Evolutionary conservation across 1,140 invertebrate species (phyloP), one percentile per base, ranked within the genome.

Genomic region (Macrobrachium nipponense): DNA sequence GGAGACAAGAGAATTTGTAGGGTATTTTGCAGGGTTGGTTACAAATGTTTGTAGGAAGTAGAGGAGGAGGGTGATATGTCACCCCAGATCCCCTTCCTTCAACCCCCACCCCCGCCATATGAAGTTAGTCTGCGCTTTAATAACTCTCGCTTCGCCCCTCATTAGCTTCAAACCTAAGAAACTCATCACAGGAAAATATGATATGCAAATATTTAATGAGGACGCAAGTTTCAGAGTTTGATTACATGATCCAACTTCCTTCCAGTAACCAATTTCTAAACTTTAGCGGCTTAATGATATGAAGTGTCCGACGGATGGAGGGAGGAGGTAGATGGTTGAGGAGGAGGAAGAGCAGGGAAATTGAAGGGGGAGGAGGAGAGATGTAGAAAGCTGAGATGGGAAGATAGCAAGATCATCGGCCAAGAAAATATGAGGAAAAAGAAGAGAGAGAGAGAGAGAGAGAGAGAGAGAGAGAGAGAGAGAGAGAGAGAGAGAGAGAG

Each of bases 151-250:
- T 70, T 70, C 68, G 36, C 68, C 36, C 68, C 68, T 70, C 68
- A 70, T 70, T 70, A 70, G 68, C 23, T 70, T 43, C 68, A 23
- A 43, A 43, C 23, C 68, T 70, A 70, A 70, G 68, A 43, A 70
- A 70, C 68, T 70, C 68, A 70, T 70, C 68, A 70, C n/a, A 70
- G 68, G 68, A 70, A 70, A 70, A 70, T 70, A 70, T 70, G 68
- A 70, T 70, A 70, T 70, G 68, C 68, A 70, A 70, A 70, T 70
- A 70, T 70, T 70, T 70, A 70, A 70, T 70, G 68, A 70, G 68
- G 68, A 43, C 68, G 23, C 23, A 70, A 70, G 68, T 70, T 70
- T 70, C 68, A 23, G 23, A 70, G 68, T 70, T 70, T 70, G 68
- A 70, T 70, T 70, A 70, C 68, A 70, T 70, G 68, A 70, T 70